phyloP scores from a whole-genome alignment of 2,113 vertebrate species.

The Zosterops lateralis region DNA sequence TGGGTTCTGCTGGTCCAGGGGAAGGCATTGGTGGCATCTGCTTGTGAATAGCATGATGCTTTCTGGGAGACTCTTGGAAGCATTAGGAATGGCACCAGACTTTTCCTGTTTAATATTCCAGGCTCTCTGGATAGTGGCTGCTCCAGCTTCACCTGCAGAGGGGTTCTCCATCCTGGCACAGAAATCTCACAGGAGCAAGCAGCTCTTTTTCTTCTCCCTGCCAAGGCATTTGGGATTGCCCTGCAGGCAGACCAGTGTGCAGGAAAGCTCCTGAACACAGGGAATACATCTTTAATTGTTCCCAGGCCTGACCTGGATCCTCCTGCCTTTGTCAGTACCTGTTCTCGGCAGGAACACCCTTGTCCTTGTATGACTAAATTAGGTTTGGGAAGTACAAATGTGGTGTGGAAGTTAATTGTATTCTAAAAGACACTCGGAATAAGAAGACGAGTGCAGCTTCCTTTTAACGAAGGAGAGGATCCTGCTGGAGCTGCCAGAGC shows the following conservation, averaged over 20 bases:
- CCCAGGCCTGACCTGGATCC: neutral
- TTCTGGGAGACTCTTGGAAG: neutral
- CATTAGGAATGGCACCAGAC: fast-evolving
- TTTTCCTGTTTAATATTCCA: fast-evolving
- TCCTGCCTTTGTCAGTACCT: neutral
- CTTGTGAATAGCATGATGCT: fast-evolving
- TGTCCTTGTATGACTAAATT: neutral
- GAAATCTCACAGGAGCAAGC: neutral
- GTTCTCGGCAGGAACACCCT: neutral
- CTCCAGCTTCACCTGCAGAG: neutral
- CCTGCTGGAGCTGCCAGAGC: neutral
- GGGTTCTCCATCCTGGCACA: neutral
- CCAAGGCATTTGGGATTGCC: neutral
- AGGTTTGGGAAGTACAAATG: neutral
- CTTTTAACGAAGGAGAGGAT: neutral
- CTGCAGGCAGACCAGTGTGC: neutral
- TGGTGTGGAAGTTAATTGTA: slow-evolving; percentile 3
- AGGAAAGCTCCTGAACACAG: neutral
- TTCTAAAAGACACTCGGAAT: slow-evolving; percentile 12
- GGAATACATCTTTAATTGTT: neutral
- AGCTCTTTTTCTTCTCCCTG: neutral
- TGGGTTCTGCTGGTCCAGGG: neutral
- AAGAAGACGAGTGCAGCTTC: neutral
- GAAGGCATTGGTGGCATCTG: fast-evolving
- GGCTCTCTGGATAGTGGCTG: neutral